Base-by-base conservation (phyloP, 2,888 invertebrate genomes). In the Adelognathus sp. region DNA sequence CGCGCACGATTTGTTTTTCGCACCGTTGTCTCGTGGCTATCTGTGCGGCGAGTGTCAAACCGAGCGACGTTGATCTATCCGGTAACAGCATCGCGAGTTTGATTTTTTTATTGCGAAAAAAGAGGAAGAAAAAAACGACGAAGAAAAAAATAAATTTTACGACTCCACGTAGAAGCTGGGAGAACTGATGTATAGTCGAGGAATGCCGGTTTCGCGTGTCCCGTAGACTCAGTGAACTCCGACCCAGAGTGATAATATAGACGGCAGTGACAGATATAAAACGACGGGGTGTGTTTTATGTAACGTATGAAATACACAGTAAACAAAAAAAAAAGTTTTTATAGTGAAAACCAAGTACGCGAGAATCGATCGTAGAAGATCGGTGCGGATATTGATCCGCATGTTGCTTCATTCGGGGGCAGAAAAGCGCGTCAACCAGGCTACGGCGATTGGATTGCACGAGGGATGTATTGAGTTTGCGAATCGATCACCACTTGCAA, bases 401-500 rank as follows among this genome's bases (percentile, higher is more conserved):
- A 74, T 79, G 78, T 74, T 70, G 69, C 58, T 70, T 21, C 21
- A 36, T 60, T 70, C 54, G 52, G 58, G 11, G 41, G 39, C 64
- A n/a, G 58, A 70, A 52, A 66, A 79, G 52, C 21, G 44, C 60
- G 52, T 66, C 64, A 64, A 64, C 56, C 69, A 31, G 69, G 64
- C 18, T 46, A 54, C 74, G 64, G 41, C 21, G 52, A 16, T 50
- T 46, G 52, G 36, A 46, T 1, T 36, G n/a, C 36, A 46, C 58
- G 78, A 61, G 70, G 74, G 74, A 79, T 79, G 78, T 70, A 66
- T 79, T 79, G 78, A 79, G 21, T 70, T 70, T 21, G 60, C 74
- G 14, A 33, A 79, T 66, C 64, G 74, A 79, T 74, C 78, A 54
- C 70, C 66, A 29, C 70, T 79, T 36, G 74, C 78, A 74, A 79